These are phyloP conservation scores for Euphysa ruthae DNA, from an alignment of 30 jellyfish, hydroid and myxozoan species.

Conservation along the genomic window DNA sequence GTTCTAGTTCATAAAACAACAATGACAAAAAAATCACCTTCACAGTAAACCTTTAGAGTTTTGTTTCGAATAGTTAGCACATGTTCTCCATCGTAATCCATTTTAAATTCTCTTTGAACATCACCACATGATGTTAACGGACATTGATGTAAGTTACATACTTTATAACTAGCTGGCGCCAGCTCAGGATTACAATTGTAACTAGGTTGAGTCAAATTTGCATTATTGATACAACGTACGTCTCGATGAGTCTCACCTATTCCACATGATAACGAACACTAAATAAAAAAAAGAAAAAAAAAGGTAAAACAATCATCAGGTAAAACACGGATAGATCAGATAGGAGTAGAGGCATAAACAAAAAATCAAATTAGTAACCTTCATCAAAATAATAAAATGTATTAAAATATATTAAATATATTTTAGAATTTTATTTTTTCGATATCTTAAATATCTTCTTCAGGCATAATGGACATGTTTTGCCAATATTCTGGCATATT, in stretches of 20 bases:
- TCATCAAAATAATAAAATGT: too few species aligned
- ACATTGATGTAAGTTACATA: conserved; percentile 73
- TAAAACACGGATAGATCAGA: too few species aligned
- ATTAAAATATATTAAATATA: too few species aligned
- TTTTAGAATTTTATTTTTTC: background rate
- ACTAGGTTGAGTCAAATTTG: conserved; percentile 29
- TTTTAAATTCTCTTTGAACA: conserved; percentile 39
- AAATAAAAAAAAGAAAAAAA: background rate
- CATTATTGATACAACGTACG: conserved; percentile 51
- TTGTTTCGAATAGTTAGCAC: conserved; percentile 2
- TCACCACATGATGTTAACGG: conserved; percentile 88
- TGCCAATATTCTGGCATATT: too few species aligned
- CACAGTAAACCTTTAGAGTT: conserved; percentile 7
- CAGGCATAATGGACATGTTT: too few species aligned
- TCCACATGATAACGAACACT: conserved; percentile 86
- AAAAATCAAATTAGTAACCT: too few species aligned
- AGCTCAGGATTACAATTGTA: conserved; percentile 33
- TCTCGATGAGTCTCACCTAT: conserved; percentile 65
- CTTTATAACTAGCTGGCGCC: conserved; percentile 67
- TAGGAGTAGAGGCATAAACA: too few species aligned
- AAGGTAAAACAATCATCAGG: too few species aligned
- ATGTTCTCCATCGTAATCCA: conserved; percentile 81
- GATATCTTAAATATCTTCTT: background rate
- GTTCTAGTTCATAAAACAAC: too few species aligned
- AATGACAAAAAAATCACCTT: background rate